Base-by-base conservation (phyloP, 2,113 vertebrate genomes). In the Lonchura striata region DNA sequence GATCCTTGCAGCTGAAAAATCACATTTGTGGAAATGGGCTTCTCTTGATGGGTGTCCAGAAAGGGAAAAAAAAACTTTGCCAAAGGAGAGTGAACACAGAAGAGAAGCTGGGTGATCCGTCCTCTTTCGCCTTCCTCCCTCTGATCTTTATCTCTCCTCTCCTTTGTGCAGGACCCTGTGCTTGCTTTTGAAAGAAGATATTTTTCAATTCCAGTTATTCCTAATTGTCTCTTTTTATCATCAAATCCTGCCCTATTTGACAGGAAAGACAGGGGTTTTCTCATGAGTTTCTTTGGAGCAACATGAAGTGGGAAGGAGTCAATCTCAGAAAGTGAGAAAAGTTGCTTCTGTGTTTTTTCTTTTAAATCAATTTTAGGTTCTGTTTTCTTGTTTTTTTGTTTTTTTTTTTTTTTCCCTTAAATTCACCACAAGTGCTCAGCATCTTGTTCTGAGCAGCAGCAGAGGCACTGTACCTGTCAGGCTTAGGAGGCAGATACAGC, bases 381-480 rank as follows among this genome's bases (percentile, higher is more conserved):
- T 35, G 15, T 4, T 11, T 61, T 37, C 46, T 24, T 15, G 24
- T 24, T 16, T 6, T 37, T 41, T 78, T 27, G 22, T 10, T 30
- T 56, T 24, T 16, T 5, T 37, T 41, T 78, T 27, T 25, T 10
- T 30, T 60, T n/a, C n/a, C n/a, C 46, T 25, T 11, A 2, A 64
- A 57, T 71, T 82, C 75, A 59, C 49, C 20, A 6, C 83, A 69
- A 21, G 44, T 91, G 57, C 53, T 92, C 56, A 53, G 65, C n/a
- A 2, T 77, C 82, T 92, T 44, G 15, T 81, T 87, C 41, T 71
- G 69, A 82, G 88, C 74, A 89, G 64, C 80, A 94, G 74, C 61
- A 89, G 65, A 84, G 17, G 41, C 65, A 19, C 33, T 46, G 87
- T 78, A 90, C 86, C 93, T 96, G 90, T 92, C 94, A 94, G 85